These are phyloP conservation scores for Asarcornis scutulata DNA, from an alignment of 2,113 vertebrate genomes.

Conservation along the genomic window DNA sequence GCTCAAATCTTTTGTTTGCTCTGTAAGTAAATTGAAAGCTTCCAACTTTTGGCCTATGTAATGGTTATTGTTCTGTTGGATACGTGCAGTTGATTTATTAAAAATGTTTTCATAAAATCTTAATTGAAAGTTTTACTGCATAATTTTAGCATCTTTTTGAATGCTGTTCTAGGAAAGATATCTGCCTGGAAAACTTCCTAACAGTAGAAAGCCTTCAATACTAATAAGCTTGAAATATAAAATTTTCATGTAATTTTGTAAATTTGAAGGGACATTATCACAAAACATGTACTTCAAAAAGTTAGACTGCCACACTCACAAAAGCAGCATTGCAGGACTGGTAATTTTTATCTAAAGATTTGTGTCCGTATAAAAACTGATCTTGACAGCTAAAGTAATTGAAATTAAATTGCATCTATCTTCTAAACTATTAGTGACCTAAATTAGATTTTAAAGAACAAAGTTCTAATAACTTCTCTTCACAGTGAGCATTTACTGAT, in stretches of 20 bases:
- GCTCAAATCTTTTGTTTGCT: conserved; percentile 91
- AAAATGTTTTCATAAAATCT: not conserved
- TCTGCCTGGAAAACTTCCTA: not conserved
- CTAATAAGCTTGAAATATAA: not conserved
- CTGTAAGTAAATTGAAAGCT: conserved; percentile 81
- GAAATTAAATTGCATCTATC: not conserved
- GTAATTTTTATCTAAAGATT: not conserved
- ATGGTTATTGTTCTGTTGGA: not conserved
- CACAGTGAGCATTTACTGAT: not conserved
- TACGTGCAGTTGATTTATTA: not conserved
- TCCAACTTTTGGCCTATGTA: not conserved
- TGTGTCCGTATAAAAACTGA: not conserved
- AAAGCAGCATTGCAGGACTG: not conserved
- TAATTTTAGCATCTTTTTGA: not conserved
- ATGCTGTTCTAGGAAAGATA: not conserved
- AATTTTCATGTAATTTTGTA: not conserved
- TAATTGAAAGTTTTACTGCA: not conserved
- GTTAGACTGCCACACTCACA: not conserved
- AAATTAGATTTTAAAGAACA: not conserved
- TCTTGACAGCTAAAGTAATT: not conserved
- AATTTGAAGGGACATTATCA: not conserved
- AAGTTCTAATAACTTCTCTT: not conserved
- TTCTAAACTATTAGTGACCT: not conserved
- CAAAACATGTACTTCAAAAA: not conserved
- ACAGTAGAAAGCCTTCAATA: not conserved